Conservation (phyloP, 2,797 vertebrate genomes). For the Gymnothorax javanicus region DNA sequence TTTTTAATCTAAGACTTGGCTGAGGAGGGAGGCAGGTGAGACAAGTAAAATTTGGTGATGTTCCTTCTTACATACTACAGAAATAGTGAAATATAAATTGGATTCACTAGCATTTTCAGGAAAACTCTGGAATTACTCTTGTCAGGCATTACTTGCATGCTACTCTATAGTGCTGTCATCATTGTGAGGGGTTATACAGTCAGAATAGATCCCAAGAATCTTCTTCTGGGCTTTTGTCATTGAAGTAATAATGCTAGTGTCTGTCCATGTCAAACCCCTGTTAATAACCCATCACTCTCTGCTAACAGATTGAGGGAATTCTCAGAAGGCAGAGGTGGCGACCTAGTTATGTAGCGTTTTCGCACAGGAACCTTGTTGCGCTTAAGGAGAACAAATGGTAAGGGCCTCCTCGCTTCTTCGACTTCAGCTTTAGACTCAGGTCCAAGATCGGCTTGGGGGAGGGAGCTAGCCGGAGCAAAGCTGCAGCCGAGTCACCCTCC, state of each 20-base stretch:
- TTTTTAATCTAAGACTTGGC: neutral
- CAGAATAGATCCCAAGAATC: neutral
- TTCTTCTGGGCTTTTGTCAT: neutral
- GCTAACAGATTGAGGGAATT: neutral
- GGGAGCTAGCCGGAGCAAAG: slow-evolving; percentile 34
- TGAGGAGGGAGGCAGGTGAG: neutral
- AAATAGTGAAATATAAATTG: neutral
- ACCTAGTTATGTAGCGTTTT: neutral
- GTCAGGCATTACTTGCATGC: neutral
- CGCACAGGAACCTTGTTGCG: neutral
- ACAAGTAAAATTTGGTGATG: neutral
- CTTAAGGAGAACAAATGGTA: slow-evolving; percentile 26
- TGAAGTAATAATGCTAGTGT: neutral
- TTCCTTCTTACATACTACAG: neutral
- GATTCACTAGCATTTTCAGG: no score
- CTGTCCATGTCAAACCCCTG: neutral
- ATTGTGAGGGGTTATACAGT: neutral
- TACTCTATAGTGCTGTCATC: neutral
- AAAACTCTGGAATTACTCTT: no score
- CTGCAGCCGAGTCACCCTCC: slow-evolving; percentile 13
- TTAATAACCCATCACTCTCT: neutral
- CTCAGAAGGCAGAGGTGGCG: neutral
- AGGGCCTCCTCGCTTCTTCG: neutral
- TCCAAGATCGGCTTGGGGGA: slow-evolving; percentile 39
- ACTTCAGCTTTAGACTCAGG: slow-evolving; percentile 18